Evolutionary conservation across 2,113 vertebrate genomes (phyloP).

Genomic region (Ailurus styani): DNA sequence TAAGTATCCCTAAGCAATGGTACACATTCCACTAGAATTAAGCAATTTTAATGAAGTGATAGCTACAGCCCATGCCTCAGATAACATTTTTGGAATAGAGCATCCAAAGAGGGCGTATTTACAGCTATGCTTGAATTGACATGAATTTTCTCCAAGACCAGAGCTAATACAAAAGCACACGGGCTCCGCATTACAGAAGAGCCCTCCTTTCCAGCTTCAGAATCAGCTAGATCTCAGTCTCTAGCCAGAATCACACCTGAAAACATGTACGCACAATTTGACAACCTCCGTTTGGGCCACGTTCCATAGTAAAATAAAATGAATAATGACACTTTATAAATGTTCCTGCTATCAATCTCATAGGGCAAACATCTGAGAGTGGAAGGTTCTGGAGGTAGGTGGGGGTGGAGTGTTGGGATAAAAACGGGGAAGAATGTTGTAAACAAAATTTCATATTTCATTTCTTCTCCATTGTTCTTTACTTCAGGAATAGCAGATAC

Average conservation of each 20-base stretch:
- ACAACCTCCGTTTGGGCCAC: neutral
- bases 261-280: fast-evolving
- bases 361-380: neutral
- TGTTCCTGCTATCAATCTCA: neutral
- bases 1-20: neutral
- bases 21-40: neutral
- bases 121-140: neutral
- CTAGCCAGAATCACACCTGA: neutral
- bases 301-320: neutral
- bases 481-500: neutral
- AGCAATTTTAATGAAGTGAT: neutral
- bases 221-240: fast-evolving
- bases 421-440: neutral
- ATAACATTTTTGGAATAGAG: fast-evolving
- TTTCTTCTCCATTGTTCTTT: neutral
- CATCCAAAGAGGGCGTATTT: fast-evolving
- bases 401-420: neutral
- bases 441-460: neutral
- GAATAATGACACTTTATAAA: neutral
- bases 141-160: fast-evolving
- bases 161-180: fast-evolving
- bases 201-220: fast-evolving
- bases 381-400: fast-evolving
- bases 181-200: fast-evolving
- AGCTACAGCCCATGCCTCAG: neutral